These are phyloP conservation scores for Polydrusus cervinus DNA, from an alignment of 2,888 invertebrate genomes.

Conservation along the genomic window DNA sequence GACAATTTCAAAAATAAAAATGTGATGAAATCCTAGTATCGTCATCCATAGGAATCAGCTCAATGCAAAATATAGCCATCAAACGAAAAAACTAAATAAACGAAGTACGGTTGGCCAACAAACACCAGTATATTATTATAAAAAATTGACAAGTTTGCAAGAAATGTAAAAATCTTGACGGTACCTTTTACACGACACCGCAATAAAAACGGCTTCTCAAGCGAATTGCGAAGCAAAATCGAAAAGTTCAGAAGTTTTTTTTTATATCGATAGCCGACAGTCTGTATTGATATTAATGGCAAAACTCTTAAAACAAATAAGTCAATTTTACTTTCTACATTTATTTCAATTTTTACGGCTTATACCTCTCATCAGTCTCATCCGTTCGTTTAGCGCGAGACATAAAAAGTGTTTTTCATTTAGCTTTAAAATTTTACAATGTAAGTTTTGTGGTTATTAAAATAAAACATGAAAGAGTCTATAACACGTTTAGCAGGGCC, in stretches of 20 bases:
- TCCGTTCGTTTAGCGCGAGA: background rate
- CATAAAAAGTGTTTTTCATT: conserved; percentile 18
- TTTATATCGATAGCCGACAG: conserved; percentile 17
- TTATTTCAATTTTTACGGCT: conserved; percentile 25
- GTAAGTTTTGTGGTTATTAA: conserved; percentile 15
- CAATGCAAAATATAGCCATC: too few species aligned
- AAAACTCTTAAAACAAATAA: conserved; percentile 7
- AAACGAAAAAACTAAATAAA: too few species aligned
- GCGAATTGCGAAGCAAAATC: conserved; percentile 6
- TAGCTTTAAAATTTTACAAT: conserved; percentile 4
- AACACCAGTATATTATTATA: too few species aligned
- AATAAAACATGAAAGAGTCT: too few species aligned
- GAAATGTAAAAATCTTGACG: too few species aligned
- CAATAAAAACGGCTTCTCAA: background rate
- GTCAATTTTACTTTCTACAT: conserved; percentile 23
- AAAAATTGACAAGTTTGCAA: too few species aligned
- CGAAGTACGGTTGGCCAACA: too few species aligned
- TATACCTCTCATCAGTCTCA: conserved; percentile 2
- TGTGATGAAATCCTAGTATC: too few species aligned
- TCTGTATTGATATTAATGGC: conserved; percentile 19
- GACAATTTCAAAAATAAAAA: too few species aligned
- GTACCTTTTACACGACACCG: background rate
- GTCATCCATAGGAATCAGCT: too few species aligned
- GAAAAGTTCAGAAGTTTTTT: conserved; percentile 1
- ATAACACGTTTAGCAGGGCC: too few species aligned